These are phyloP conservation scores for Aphidius gifuensis DNA, from an alignment of 1,140 invertebrate genomes.

Conservation along the genomic window DNA sequence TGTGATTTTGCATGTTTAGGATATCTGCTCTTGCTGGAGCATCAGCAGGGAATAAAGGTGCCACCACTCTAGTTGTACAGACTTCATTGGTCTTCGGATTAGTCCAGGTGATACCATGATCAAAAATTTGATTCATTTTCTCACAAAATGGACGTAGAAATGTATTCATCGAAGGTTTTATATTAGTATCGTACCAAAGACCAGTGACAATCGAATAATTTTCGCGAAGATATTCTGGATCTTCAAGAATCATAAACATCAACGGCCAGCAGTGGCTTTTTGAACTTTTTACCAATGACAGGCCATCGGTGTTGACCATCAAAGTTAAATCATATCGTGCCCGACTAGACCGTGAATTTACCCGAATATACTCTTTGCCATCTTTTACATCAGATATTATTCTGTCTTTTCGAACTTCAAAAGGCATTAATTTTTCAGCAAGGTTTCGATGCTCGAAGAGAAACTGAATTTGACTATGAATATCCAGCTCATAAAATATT, in stretches of 20 bases:
- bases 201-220: slow-evolving; percentile 20
- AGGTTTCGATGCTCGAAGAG: slow-evolving; percentile 23
- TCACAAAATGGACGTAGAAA: slow-evolving; percentile 14
- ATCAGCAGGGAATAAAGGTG: slow-evolving; percentile 21
- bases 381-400: slow-evolving; percentile 22
- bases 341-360: slow-evolving; percentile 16
- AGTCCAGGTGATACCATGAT: background rate
- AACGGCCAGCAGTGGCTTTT: slow-evolving; percentile 23
- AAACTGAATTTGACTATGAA: slow-evolving; percentile 21
- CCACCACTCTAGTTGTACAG: slow-evolving; percentile 11
- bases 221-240: slow-evolving; percentile 14
- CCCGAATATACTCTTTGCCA: slow-evolving; percentile 17
- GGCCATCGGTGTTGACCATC: slow-evolving; percentile 25
- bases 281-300: slow-evolving; percentile 20
- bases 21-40: slow-evolving; percentile 22
- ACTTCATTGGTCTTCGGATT: background rate
- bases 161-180: slow-evolving; percentile 21
- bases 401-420: background rate
- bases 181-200: slow-evolving; percentile 15
- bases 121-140: background rate
- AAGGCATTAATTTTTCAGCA: background rate
- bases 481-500: slow-evolving; percentile 21
- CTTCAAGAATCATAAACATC: slow-evolving; percentile 18
- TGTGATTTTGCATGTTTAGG: slow-evolving; percentile 20
- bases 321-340: slow-evolving; percentile 20